Evolutionary conservation across 2,113 vertebrate genomes (phyloP).

Genomic region (Apodemus sylvaticus): DNA sequence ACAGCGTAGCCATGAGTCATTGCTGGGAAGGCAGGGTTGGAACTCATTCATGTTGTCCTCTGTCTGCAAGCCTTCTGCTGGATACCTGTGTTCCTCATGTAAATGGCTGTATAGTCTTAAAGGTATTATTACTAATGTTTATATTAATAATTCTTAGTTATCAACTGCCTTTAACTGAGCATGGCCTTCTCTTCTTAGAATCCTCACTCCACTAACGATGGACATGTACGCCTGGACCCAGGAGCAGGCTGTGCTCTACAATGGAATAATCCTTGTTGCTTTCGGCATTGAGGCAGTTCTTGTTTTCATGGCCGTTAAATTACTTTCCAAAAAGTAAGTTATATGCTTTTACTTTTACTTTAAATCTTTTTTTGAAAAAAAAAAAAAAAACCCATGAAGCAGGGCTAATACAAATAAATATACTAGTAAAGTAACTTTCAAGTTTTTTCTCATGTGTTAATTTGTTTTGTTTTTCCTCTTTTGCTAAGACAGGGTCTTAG

Average conservation of each 20-base stretch:
- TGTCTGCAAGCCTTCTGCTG: not conserved
- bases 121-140: slow-evolving; percentile 37
- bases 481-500: not conserved
- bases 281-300: slow-evolving; percentile 93
- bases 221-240: slow-evolving; percentile 99
- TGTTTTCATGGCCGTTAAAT: slow-evolving; percentile 92
- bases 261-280: slow-evolving; percentile 93
- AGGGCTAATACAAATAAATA: not conserved
- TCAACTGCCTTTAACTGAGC: not conserved
- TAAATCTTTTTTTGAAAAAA: not conserved
- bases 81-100: slow-evolving; percentile 10
- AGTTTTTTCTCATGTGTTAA: not conserved
- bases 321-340: slow-evolving; percentile 89
- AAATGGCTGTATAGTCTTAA: not conserved
- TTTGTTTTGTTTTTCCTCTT: not conserved
- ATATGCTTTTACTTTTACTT: slow-evolving; percentile 8
- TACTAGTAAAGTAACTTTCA: not conserved
- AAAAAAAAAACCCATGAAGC: slow-evolving; percentile 15
- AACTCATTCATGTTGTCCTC: slow-evolving; percentile 12
- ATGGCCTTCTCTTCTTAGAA: slow-evolving; percentile 83
- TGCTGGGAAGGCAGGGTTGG: not conserved
- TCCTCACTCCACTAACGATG: slow-evolving; percentile 95
- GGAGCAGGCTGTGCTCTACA: slow-evolving; percentile 94
- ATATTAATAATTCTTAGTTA: not conserved
- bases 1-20: not conserved